These are phyloP conservation scores for Rhagonycha fulva DNA, from an alignment of 2,888 invertebrate species.

Conservation along the genomic window DNA sequence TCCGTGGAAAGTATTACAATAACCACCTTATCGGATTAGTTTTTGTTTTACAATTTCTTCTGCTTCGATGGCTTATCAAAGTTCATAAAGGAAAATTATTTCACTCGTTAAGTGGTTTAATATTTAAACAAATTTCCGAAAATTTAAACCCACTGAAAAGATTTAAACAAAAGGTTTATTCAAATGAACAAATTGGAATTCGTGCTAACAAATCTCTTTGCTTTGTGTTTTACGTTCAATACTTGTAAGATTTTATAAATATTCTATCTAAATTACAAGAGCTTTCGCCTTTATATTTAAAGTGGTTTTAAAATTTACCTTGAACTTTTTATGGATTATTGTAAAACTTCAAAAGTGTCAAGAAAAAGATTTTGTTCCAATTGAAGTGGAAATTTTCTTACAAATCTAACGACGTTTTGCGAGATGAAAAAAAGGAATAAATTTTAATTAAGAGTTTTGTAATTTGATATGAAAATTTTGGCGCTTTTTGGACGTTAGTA, in stretches of 20 bases:
- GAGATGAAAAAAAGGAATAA: background rate
- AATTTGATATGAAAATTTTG: background rate
- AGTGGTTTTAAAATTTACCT: slow-evolving; percentile 5
- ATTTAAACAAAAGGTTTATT: slow-evolving; percentile 15
- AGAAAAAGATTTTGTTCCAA: background rate
- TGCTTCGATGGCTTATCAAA: too few relatives aligned
- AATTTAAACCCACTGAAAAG: background rate
- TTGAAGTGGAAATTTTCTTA: background rate
- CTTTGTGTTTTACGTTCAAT: slow-evolving; percentile 14
- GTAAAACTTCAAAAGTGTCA: background rate
- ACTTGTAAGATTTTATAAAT: slow-evolving; percentile 24
- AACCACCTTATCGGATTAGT: too few relatives aligned
- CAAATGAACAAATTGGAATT: slow-evolving; percentile 24
- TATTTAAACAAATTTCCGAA: background rate
- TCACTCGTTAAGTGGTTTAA: background rate
- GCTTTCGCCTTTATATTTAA: slow-evolving; percentile 11
- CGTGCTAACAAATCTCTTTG: slow-evolving; percentile 15
- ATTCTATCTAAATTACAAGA: slow-evolving; percentile 15
- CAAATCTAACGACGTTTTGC: background rate
- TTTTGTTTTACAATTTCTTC: too few relatives aligned
- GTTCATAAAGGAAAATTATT: background rate
- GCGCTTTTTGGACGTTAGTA: background rate
- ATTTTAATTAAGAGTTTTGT: background rate
- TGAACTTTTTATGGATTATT: background rate
- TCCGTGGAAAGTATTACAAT: background rate